Conservation (phyloP, 2,888 invertebrate genomes). For the Synergus gifuensis region DNA sequence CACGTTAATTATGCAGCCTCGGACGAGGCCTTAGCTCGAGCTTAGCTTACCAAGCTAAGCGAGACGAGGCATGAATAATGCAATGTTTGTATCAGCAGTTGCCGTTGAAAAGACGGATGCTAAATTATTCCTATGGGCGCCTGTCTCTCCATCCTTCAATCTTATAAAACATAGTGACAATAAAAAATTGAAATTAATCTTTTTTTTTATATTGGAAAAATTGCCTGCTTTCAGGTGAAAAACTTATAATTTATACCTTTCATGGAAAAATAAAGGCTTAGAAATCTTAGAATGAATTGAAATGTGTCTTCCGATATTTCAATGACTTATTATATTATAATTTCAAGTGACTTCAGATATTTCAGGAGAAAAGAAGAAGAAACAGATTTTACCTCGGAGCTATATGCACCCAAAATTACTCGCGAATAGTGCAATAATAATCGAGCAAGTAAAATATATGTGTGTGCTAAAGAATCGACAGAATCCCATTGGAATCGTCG, state of each 20-base stretch:
- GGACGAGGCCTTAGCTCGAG: slow-evolving; percentile 57
- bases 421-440: slow-evolving; percentile 34
- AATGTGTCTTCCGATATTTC: too few species aligned
- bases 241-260: not conserved
- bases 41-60: slow-evolving; percentile 58
- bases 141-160: not conserved
- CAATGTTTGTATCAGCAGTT: slow-evolving; percentile 66
- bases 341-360: too few species aligned
- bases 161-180: slow-evolving; percentile 3
- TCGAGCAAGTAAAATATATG: slow-evolving; percentile 7
- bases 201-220: slow-evolving; percentile 5
- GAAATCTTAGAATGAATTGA: not conserved
- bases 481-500: slow-evolving; percentile 33
- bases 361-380: not conserved
- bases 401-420: slow-evolving; percentile 12
- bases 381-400: not conserved
- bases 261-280: not conserved
- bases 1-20: slow-evolving; percentile 66
- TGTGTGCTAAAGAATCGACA: not conserved
- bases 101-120: slow-evolving; percentile 44
- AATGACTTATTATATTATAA: too few species aligned
- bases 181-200: not conserved
- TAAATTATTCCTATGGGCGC: slow-evolving; percentile 43
- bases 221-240: not conserved
- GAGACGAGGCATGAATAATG: slow-evolving; percentile 65